phyloP scores from a whole-genome alignment of 1,140 invertebrate genomes.

The Diorhabda elongata region DNA sequence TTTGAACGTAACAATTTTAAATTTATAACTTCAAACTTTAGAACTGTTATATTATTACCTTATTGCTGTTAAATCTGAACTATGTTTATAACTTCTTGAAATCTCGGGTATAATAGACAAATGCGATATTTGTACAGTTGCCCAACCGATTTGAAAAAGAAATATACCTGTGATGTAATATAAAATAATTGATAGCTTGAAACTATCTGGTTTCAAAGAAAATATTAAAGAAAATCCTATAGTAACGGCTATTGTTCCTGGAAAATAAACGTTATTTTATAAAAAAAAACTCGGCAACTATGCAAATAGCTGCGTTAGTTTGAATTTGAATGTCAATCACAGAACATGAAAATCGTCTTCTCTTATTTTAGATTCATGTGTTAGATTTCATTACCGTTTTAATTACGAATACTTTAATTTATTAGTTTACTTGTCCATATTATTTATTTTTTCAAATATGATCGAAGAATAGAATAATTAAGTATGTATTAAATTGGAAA shows the following conservation, averaged over 20 bases:
- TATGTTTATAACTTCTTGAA: constrained; percentile 60
- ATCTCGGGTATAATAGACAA: constrained; percentile 82
- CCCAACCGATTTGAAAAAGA: constrained; percentile 89
- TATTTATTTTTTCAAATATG: no score
- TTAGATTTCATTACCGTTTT: no score
- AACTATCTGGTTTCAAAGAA: constrained; percentile 30
- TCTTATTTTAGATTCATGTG: no score
- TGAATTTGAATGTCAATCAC: no score
- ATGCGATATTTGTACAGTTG: constrained; percentile 85
- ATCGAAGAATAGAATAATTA: no score
- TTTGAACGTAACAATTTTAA: no score
- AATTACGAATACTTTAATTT: no score
- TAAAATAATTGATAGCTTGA: constrained; percentile 51
- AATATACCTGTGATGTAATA: constrained; percentile 76
- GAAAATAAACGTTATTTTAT: constrained; percentile 26
- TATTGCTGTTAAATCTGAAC: constrained; percentile 74
- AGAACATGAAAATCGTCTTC: no score
- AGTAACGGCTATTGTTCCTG: constrained; percentile 58
- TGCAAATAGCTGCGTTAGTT: no score
- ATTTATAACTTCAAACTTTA: no score
- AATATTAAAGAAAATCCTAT: constrained; percentile 81
- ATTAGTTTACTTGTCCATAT: no score
- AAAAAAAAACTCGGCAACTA: background rate
- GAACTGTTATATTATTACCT: constrained; percentile 52
- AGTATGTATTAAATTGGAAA: background rate